phyloP scores from a whole-genome alignment of 2,797 vertebrate species.

The Spheniscus humboldti region DNA sequence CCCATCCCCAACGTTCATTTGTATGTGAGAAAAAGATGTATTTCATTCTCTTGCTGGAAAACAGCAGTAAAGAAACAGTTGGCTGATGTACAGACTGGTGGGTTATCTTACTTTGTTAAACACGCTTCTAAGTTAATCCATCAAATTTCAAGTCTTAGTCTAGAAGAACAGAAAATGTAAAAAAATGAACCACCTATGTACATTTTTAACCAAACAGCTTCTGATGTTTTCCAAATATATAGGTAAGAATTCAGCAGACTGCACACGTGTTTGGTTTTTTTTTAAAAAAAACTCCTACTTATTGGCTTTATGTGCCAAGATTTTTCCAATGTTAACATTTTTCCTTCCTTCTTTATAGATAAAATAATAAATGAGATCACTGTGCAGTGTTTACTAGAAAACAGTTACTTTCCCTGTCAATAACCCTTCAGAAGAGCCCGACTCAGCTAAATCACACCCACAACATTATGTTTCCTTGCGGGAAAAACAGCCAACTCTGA shows the following conservation, averaged over 20 bases:
- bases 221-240: neutral
- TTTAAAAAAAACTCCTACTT: fast-evolving
- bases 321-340: neutral
- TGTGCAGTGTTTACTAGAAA: neutral
- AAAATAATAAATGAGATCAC: neutral
- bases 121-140: neutral
- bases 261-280: neutral
- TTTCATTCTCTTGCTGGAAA: neutral
- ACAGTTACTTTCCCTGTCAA: neutral
- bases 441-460: neutral
- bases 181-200: neutral
- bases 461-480: fast-evolving
- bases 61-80: neutral
- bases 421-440: neutral
- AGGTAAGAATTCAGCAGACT: neutral
- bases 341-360: neutral
- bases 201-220: neutral
- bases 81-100: too few species aligned
- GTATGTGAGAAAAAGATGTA: neutral
- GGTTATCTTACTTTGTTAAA: neutral
- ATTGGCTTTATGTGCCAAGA: neutral
- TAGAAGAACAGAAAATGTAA: neutral
- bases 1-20: neutral
- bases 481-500: neutral
- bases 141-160: neutral